Percentiles rank a stretch among this genome's conserved stretches.
These are phyloP conservation scores for Daboia siamensis DNA, from an alignment of 2,113 vertebrate genomes.

Conservation along the genomic window DNA sequence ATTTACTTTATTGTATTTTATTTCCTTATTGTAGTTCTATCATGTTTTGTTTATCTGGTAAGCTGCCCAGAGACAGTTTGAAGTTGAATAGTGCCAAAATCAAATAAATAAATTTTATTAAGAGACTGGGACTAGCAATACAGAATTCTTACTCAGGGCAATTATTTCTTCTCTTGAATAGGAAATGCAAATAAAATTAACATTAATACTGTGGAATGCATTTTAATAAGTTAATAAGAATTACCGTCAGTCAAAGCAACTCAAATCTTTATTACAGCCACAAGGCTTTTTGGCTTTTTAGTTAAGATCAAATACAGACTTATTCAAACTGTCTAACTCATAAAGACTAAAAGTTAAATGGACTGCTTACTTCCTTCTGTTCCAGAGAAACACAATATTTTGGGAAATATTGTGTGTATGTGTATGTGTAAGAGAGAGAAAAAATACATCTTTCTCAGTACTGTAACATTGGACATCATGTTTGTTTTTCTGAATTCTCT, in stretches of 20 bases:
- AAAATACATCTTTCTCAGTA: not conserved
- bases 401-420: not conserved
- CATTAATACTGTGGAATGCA: not conserved
- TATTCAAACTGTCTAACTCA: not conserved
- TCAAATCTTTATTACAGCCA: not conserved
- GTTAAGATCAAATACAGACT: not conserved
- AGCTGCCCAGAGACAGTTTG: not conserved
- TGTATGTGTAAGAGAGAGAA: not conserved
- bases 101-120: not conserved
- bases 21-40: not conserved
- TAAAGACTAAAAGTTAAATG: not conserved
- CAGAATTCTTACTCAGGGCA: not conserved
- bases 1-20: not conserved
- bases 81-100: not conserved
- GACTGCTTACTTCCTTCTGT: not conserved
- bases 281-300: not conserved
- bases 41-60: not conserved
- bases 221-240: not conserved
- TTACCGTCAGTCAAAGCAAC: not conserved
- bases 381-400: not conserved
- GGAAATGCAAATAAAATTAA: not conserved
- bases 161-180: not conserved
- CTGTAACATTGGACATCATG: not conserved
- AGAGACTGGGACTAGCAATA: not conserved
- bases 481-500: not conserved